Base-by-base conservation (phyloP, 1,140 invertebrate species). In the Mizuhopecten yessoensis region DNA sequence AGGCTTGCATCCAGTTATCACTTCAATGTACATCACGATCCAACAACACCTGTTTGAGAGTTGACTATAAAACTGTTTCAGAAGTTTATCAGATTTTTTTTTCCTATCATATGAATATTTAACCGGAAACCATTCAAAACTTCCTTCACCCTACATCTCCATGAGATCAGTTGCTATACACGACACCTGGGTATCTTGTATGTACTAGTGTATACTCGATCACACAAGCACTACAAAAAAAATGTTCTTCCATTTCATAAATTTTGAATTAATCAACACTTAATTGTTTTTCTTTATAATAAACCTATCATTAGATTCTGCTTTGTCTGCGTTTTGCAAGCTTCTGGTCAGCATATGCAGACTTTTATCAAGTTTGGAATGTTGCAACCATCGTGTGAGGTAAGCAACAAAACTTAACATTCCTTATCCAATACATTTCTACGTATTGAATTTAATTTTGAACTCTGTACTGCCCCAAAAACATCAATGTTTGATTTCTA, bases 401-500 rank as follows among this genome's bases (percentile, higher is more conserved):
- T 49, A 15, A 23, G 36, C 36, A 39, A 13, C 13, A 39, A 39
- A 13, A 13, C 13, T 39, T 20, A 5, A 3, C 5, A n/a, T 75
- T n/a, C 9, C 57, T 5, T 75, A 75, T 75, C n/a, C 57, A 10
- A 17, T 75, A 75, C 23, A 75, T 29, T 75, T 75, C 57, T 75
- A 75, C 17, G 45, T n/a, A n/a, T n/a, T n/a, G n/a, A n/a, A 49
- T 20, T 17, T 49, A 10, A 49, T 49, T 49, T 23, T 49, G 45
- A 75, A 75, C 57, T 29, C 57, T n/a, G 7, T n/a, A 5, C 2
- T 17, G 45, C 45, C 29, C 1, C n/a, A 29, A 75, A 29, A 75
- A 75, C 57, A 75, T 75, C 57, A 75, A 75, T 75, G 9, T 29
- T 75, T 75, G 57, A 75, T 75, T 29, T 75, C 57, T 75, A 75